Base-by-base conservation (phyloP, 2,113 vertebrate genomes). In the Marcusenius ussheri region DNA sequence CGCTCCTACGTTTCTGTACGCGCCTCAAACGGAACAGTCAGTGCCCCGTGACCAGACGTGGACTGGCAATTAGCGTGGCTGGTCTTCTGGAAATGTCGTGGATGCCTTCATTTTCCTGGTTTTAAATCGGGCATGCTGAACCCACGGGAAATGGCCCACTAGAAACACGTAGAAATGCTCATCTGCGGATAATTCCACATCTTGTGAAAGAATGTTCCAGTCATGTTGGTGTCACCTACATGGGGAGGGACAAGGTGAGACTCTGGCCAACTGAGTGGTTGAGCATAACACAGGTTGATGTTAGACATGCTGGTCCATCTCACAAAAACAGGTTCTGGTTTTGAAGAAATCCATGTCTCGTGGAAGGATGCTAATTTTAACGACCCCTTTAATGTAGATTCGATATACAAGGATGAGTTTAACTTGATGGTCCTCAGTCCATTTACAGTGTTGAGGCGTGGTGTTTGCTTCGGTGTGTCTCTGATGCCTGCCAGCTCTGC, bases 211-310 rank as follows among this genome's bases (percentile, higher is more conserved):
- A 83, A 47, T 3, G 17, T 47, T 83, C 77, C 35, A 13, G 35
- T 83, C 17, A 8, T 39, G 15, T 21, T 19, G 39, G 77, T 17
- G 2, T 83, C 42, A 11, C 19, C 80, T 21, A 21, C 5, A 2
- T 3, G 8, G 80, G 17, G 42, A 27, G 39, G 77, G 39, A 39
- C 15, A 7, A 5, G 39, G 31, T 35, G 17, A 7, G 35, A 39
- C 53, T 53, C 51, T 21, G 53, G 53, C 19, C 19, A 56, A 19
- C 53, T 21, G 90, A 66, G 58, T 90, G 90, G 88, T 85, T 90
- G 91, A 90, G 91, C 92, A 83, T 35, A 45, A 83, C 27, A 45
- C 77, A 35, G 39, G 39, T 35, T 17, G n/a, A 47, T 31, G 8
- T 47, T 27, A 31, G 49, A 70, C 24, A 86, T 24, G 11, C 84